phyloP scores from a whole-genome alignment of 2,113 vertebrate species.

The Ptilorrhoa leucosticta region DNA sequence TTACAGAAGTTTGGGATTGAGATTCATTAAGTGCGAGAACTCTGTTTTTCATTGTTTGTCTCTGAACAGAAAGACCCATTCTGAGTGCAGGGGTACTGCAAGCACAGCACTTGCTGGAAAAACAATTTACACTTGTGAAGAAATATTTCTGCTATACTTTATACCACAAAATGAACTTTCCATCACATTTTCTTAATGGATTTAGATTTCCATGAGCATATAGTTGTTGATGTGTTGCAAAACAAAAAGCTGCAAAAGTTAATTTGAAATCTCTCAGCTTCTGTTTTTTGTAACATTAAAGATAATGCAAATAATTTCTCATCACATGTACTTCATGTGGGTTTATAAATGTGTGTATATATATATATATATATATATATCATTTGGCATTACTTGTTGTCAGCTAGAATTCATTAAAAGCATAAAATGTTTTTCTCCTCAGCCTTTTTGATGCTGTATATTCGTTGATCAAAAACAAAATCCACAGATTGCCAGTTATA shows the following conservation, averaged over 20 bases:
- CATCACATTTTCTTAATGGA: neutral
- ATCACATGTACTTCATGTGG: neutral
- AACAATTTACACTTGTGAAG: neutral
- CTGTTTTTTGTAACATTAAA: neutral
- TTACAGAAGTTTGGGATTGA: neutral
- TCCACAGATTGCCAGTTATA: slow-evolving; percentile 96
- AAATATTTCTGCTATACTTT: neutral
- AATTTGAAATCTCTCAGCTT: neutral
- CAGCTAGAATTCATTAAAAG: neutral
- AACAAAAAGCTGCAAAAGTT: neutral
- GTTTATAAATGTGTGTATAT: neutral
- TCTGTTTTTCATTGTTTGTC: neutral
- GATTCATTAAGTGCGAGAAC: neutral
- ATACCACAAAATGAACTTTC: neutral
- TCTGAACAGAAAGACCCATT: neutral
- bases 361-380: neutral
- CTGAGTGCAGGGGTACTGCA: neutral
- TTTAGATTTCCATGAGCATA: neutral
- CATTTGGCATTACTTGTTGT: neutral
- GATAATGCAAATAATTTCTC: neutral
- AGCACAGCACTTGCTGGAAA: neutral
- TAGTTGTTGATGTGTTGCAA: neutral
- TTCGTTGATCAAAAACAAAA: slow-evolving; percentile 98
- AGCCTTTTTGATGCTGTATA: slow-evolving; percentile 95
- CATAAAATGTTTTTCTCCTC: slow-evolving; percentile 52